phyloP scores from a whole-genome alignment of 2,113 vertebrate genomes.

The Perca flavescens region DNA sequence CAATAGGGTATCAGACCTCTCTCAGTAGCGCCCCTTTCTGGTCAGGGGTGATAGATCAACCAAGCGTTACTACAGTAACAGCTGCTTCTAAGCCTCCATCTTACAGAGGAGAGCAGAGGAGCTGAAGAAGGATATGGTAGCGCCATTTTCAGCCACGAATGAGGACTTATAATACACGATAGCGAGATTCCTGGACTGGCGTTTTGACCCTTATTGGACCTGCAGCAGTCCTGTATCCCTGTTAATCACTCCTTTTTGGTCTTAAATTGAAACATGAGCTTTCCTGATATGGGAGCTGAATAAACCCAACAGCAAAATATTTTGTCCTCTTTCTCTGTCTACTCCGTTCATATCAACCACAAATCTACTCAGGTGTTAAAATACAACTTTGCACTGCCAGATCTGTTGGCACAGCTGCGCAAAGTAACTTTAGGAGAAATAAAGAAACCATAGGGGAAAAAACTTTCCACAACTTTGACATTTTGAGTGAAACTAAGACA shows the following conservation, averaged over 20 bases:
- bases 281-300: neutral
- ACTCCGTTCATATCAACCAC: conserved; percentile 25
- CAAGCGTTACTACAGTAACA: conserved; percentile 76
- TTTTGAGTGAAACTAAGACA: conserved; percentile 37
- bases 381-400: conserved; percentile 16
- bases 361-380: conserved; percentile 48
- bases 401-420: conserved; percentile 23
- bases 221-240: neutral
- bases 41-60: conserved; percentile 63
- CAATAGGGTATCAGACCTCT: conserved; percentile 52
- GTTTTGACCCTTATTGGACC: conserved; percentile 19
- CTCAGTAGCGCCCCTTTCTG: conserved; percentile 79
- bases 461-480: conserved; percentile 40
- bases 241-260: neutral
- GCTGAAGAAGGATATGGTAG: conserved; percentile 59
- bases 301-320: neutral
- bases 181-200: neutral
- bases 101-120: conserved; percentile 69
- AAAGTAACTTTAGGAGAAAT: conserved; percentile 41
- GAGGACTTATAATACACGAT: conserved; percentile 16
- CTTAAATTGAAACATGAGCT: conserved; percentile 21
- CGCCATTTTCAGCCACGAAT: conserved; percentile 74
- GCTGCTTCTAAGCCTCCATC: conserved; percentile 80
- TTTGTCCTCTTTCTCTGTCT: neutral
- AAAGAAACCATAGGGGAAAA: conserved; percentile 25